These are phyloP conservation scores for Bruchidius siliquastri DNA, from an alignment of 2,888 invertebrate genomes.

Conservation along the genomic window DNA sequence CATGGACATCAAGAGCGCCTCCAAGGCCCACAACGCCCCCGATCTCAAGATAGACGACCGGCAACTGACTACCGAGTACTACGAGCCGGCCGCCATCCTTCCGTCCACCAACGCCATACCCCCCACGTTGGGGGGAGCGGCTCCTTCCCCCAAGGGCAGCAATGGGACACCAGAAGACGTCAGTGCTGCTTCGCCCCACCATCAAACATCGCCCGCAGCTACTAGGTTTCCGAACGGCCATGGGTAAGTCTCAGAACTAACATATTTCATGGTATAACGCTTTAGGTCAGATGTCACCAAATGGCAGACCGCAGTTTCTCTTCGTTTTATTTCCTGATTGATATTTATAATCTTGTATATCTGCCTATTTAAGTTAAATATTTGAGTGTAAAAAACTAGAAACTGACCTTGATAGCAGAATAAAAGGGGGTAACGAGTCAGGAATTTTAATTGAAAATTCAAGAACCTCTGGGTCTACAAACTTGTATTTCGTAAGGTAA, in stretches of 20 bases:
- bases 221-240: slow-evolving; percentile 51
- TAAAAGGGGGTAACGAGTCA: too few species aligned
- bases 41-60: slow-evolving; percentile 86
- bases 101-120: slow-evolving; percentile 51
- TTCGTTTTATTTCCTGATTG: too few species aligned
- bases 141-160: slow-evolving; percentile 35
- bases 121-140: slow-evolving; percentile 27
- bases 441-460: too few species aligned
- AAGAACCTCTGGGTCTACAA: too few species aligned
- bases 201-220: slow-evolving; percentile 58
- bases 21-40: slow-evolving; percentile 77
- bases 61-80: slow-evolving; percentile 84
- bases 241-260: slow-evolving; percentile 46
- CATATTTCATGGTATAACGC: too few species aligned
- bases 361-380: too few species aligned
- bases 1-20: slow-evolving; percentile 95
- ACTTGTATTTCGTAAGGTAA: too few species aligned
- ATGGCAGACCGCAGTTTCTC: too few species aligned
- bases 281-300: too few species aligned
- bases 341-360: too few species aligned
- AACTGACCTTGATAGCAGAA: too few species aligned
- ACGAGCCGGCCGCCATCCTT: slow-evolving; percentile 68
- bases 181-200: slow-evolving; percentile 48
- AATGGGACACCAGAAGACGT: slow-evolving; percentile 34
- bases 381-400: too few species aligned